These are phyloP conservation scores for Rhagophthalmus giganteus DNA, from an alignment of 2,888 invertebrate genomes.

Conservation along the genomic window DNA sequence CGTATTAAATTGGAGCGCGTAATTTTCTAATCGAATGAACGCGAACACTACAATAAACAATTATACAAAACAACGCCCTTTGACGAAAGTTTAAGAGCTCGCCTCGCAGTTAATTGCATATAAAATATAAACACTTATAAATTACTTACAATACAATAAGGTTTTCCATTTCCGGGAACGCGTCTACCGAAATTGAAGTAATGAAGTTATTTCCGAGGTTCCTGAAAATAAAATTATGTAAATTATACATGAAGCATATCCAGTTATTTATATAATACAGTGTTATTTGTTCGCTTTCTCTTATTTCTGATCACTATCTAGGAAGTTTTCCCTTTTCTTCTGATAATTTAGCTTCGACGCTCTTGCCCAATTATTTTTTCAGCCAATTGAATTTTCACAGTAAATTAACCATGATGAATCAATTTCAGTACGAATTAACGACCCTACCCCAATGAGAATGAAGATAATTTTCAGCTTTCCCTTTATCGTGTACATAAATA, in stretches of 20 bases:
- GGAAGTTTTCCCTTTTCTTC: not conserved
- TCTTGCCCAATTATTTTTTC: slow-evolving; percentile 12
- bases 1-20: too few species aligned
- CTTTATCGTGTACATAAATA: slow-evolving; percentile 2
- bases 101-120: too few species aligned
- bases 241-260: slow-evolving; percentile 8
- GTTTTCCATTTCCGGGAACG: slow-evolving; percentile 72
- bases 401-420: slow-evolving; percentile 13
- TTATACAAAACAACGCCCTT: too few species aligned
- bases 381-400: slow-evolving; percentile 21
- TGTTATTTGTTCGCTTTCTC: not conserved
- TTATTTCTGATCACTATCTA: not conserved
- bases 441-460: slow-evolving; percentile 1
- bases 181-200: slow-evolving; percentile 66
- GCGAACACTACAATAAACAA: too few species aligned
- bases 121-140: too few species aligned
- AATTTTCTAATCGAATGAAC: too few species aligned
- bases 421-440: slow-evolving; percentile 12
- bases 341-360: not conserved
- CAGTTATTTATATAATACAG: not conserved
- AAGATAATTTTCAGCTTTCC: slow-evolving; percentile 5
- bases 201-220: slow-evolving; percentile 78
- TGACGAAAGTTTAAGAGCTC: too few species aligned
- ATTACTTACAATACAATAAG: slow-evolving; percentile 80
- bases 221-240: slow-evolving; percentile 58